phyloP scores from a whole-genome alignment of 2,797 vertebrate genomes.

The Leuciscus waleckii region DNA sequence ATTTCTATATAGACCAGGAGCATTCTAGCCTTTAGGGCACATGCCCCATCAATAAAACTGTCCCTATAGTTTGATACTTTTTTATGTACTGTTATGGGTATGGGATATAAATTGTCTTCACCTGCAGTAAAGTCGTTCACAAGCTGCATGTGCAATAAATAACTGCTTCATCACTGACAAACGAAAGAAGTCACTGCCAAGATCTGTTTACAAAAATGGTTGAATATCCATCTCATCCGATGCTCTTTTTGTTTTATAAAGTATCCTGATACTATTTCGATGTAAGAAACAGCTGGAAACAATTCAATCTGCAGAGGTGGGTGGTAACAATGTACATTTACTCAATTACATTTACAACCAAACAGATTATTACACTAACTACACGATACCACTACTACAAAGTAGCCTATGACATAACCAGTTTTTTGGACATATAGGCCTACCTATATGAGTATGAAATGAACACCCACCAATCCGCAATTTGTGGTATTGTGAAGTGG shows the following conservation, averaged over 20 bases:
- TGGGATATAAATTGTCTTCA: neutral
- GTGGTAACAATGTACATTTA: too few species aligned
- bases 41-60: neutral
- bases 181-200: neutral
- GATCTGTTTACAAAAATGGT: neutral
- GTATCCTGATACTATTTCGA: too few species aligned
- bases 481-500: too few species aligned
- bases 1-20: constrained; percentile 41
- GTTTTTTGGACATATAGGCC: too few species aligned
- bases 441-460: too few species aligned
- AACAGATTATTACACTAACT: too few species aligned
- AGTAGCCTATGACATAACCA: too few species aligned
- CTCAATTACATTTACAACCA: too few species aligned
- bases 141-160: neutral
- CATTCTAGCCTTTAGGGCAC: neutral
- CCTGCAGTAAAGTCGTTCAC: neutral
- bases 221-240: neutral
- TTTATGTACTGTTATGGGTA: neutral
- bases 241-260: neutral
- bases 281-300: too few species aligned
- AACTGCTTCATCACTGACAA: neutral
- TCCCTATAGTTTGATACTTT: neutral
- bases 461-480: too few species aligned
- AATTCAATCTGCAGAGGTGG: too few species aligned
- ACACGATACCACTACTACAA: too few species aligned